Base-by-base conservation (phyloP, 2,888 invertebrate genomes). In the Mimumesa dahlbomi region DNA sequence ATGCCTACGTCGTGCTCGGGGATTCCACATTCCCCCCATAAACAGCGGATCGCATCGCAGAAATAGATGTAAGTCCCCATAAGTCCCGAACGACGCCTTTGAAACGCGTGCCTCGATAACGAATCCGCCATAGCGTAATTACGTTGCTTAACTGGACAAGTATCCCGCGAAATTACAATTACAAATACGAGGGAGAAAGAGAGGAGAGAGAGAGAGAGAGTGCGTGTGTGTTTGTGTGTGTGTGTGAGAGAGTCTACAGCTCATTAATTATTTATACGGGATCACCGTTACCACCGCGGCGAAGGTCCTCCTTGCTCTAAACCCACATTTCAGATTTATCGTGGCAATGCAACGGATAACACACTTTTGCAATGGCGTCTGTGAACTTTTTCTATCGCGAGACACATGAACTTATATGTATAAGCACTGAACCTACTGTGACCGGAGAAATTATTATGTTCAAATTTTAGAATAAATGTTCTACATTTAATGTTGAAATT, bases 131-230 rank as follows among this genome's bases (percentile, higher is more conserved):
- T n/a, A n/a, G 46, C 63, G 73, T 68, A 81, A 81, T 81, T 81
- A 78, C 69, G 57, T 68, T 73, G 74, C 72, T 76, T 76, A 82
- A 81, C 74, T 63, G 74, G 74, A 52, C 76, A 76, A 73, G 70
- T 73, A 76, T 63, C 76, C 73, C 57, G 65, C 68, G 61, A 64
- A 79, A 81, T 81, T 78, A 81, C 81, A 81, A 82, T 81, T 82
- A 81, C 82, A 81, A 81, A 81, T 81, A 52, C 56, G 48, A 38
- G n/a, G n/a, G n/a, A n/a, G n/a, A n/a, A n/a, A n/a, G n/a, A n/a
- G n/a, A n/a, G n/a, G 43, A 36, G 52, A 54, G 11, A 64, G 50
- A n/a, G n/a, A n/a, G n/a, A n/a, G n/a, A n/a, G n/a, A n/a, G n/a
- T n/a, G n/a, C n/a, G n/a, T n/a, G n/a, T n/a, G n/a, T n/a, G 42